Conservation (phyloP, 2,888 invertebrate genomes). For the Eurytoma adleriae region DNA sequence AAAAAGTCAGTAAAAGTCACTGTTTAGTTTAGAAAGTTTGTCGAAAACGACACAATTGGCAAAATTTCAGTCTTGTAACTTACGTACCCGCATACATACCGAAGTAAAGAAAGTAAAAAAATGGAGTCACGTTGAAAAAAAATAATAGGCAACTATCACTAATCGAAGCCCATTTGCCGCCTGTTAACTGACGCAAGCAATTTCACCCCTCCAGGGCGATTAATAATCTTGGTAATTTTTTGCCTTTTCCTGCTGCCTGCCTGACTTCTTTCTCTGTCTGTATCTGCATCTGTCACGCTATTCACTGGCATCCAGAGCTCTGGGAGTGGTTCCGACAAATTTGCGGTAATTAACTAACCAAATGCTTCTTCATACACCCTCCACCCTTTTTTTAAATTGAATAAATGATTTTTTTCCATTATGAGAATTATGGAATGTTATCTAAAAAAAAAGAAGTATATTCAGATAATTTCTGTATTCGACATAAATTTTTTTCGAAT, state of each 20-base stretch:
- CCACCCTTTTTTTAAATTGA: too few species aligned
- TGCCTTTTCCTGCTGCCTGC: conserved; percentile 51
- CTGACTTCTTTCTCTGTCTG: conserved; percentile 30
- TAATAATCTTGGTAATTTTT: conserved; percentile 54
- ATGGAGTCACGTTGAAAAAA: conserved; percentile 40
- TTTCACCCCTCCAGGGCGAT: conserved; percentile 44
- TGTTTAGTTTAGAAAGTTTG: too few species aligned
- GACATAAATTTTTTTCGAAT: too few species aligned
- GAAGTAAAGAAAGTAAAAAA: neutral
- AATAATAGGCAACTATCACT: conserved; percentile 24
- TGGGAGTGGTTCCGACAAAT: conserved; percentile 71
- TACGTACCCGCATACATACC: neutral
- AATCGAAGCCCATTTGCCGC: conserved; percentile 46
- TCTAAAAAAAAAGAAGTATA: too few species aligned
- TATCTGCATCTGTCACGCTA: conserved; percentile 12
- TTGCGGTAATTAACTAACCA: conserved; percentile 72
- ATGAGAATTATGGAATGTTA: too few species aligned
- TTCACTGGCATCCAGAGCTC: conserved; percentile 46
- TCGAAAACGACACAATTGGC: too few species aligned
- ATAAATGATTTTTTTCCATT: too few species aligned
- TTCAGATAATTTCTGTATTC: too few species aligned
- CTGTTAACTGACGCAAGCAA: conserved; percentile 46
- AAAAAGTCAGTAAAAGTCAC: too few species aligned
- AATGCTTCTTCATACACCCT: too few species aligned
- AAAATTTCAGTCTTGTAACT: too few species aligned